A percentile compares a stretch with the other conserved stretches of the same genome.
Evolutionary conservation across 2,113 vertebrate genomes (phyloP).

Genomic region (Amia ocellicauda): DNA sequence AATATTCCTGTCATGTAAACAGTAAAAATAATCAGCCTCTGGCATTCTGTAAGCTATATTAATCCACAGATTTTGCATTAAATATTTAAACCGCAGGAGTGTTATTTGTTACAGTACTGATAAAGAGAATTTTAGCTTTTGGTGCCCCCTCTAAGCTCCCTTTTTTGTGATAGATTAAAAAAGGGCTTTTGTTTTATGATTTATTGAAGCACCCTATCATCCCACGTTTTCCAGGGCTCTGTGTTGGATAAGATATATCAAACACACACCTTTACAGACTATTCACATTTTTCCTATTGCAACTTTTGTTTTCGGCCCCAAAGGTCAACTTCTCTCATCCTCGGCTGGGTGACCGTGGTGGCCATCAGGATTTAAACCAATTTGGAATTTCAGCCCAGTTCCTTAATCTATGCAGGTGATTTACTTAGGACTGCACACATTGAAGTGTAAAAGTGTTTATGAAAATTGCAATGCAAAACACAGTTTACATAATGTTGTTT

Average conservation of each 20-base stretch:
- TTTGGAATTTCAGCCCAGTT: no score
- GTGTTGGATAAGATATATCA: slow-evolving; percentile 5
- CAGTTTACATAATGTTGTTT: no score
- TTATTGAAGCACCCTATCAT: background rate
- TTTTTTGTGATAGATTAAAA: slow-evolving; percentile 39
- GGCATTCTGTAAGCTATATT: slow-evolving; percentile 72
- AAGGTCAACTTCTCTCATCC: no score
- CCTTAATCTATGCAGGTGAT: no score
- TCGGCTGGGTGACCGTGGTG: no score
- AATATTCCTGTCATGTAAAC: slow-evolving; percentile 68
- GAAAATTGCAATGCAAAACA: no score
- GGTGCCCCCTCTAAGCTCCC: slow-evolving; percentile 45
- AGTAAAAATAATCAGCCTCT: slow-evolving; percentile 70
- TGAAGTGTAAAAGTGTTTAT: no score
- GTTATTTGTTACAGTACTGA: slow-evolving; percentile 66
- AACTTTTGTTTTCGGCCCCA: no score
- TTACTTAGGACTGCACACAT: no score
- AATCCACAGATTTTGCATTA: slow-evolving; percentile 69
- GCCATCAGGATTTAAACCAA: no score
- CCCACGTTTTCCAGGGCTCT: background rate
- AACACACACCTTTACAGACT: no score
- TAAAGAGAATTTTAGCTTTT: slow-evolving; percentile 57
- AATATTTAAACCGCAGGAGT: slow-evolving; percentile 74
- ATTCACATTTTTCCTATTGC: no score
- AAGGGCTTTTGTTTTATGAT: slow-evolving; percentile 10